Evolutionary conservation across 2,888 invertebrate species (phyloP).

Genomic region (Ceraclea dissimilis): DNA sequence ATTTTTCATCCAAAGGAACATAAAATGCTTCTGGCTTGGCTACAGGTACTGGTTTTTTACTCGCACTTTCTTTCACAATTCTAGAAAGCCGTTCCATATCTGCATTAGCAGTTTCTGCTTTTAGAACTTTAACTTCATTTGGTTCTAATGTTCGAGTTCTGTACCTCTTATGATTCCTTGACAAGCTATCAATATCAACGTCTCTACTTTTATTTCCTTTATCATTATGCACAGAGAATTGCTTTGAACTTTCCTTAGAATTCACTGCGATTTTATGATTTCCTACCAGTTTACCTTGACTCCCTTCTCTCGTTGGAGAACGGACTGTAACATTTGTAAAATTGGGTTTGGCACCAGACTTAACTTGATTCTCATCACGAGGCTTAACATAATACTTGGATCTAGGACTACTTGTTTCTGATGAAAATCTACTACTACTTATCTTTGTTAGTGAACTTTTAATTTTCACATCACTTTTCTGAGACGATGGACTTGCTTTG

Average conservation of each 20-base stretch:
- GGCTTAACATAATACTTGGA: background rate
- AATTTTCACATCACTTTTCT: no score
- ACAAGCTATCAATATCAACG: conserved; percentile 2
- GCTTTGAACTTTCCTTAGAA: background rate
- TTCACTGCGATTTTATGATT: background rate
- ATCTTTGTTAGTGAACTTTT: background rate
- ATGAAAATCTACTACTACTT: background rate
- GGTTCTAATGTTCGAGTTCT: conserved; percentile 42
- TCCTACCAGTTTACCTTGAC: background rate
- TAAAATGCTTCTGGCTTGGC: conserved; percentile 43
- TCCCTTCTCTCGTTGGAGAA: conserved; percentile 19
- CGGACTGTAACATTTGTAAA: conserved; percentile 20
- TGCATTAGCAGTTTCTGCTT: conserved; percentile 38
- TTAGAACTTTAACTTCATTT: conserved; percentile 38
- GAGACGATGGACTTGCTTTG: no score
- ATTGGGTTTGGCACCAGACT: background rate
- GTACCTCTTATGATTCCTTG: conserved; percentile 19
- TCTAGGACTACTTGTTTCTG: background rate
- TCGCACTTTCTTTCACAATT: conserved; percentile 31
- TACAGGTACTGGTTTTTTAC: conserved; percentile 15
- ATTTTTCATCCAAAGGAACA: conserved; percentile 33
- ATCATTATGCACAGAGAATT: background rate
- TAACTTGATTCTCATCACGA: background rate
- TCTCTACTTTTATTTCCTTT: background rate
- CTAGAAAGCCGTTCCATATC: conserved; percentile 33